phyloP scores from a whole-genome alignment of 2,888 invertebrate genomes.

The Scelioninae gen. 1 region DNA sequence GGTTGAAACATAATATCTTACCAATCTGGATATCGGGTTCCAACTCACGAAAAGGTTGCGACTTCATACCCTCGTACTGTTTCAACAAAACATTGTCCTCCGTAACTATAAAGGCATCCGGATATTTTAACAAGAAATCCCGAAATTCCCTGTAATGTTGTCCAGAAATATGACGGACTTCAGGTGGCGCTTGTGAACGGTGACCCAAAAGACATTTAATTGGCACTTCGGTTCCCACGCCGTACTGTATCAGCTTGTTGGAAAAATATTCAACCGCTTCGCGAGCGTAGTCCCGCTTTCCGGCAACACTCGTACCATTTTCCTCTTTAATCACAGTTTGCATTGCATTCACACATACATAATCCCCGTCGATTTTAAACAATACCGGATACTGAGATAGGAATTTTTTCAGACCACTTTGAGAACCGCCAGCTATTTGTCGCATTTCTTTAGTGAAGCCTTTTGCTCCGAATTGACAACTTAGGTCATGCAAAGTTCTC shows the following conservation, averaged over 20 bases:
- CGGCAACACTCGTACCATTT: conserved; percentile 85
- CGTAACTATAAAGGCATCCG: conserved; percentile 93
- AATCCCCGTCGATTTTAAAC: conserved; percentile 97
- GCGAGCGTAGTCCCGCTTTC: conserved; percentile 94
- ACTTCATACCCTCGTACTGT: conserved; percentile 88
- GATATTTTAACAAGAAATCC: conserved; percentile 93
- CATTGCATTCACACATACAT: conserved; percentile 93
- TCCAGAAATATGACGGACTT: conserved; percentile 97
- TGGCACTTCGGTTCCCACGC: conserved; percentile 97
- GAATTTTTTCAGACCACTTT: conserved; percentile 98
- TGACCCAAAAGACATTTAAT: conserved; percentile 98
- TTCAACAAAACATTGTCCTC: conserved; percentile 92
- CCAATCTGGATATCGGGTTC: conserved; percentile 75
- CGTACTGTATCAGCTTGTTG: conserved; percentile 97
- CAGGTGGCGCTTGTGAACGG: conserved; percentile 97
- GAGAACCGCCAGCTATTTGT: conserved; percentile 97
- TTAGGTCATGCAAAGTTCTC: conserved; percentile 97
- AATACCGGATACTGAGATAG: conserved; percentile 97
- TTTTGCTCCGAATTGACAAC: conserved; percentile 99
- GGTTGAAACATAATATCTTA: conserved; percentile 29
- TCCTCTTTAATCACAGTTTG: conserved; percentile 88
- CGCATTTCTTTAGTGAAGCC: conserved; percentile 99
- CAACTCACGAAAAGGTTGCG: conserved; percentile 88
- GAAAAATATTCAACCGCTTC: conserved; percentile 99
- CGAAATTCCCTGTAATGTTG: conserved; percentile 97